Evolutionary conservation across 2,113 vertebrate genomes (phyloP).

Genomic region (Hippocampus mohnikei): DNA sequence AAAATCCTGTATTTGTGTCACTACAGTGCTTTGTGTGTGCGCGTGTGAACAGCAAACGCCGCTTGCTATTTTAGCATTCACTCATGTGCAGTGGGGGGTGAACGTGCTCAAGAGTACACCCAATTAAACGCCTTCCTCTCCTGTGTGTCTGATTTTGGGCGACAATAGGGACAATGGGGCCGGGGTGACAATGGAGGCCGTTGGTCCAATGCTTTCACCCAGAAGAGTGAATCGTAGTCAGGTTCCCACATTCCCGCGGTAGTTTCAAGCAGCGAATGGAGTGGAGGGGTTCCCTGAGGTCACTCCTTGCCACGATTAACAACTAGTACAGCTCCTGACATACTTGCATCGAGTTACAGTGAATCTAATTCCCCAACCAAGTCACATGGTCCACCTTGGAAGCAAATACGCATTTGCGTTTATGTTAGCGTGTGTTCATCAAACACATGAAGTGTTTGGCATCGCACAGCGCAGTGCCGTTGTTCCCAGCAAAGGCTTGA

Average conservation of each 20-base stretch:
- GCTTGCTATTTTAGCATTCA: constrained; percentile 48
- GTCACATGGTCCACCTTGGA: background rate
- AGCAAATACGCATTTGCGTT: background rate
- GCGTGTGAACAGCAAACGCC: constrained; percentile 33
- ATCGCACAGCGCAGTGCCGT: background rate
- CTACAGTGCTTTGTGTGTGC: constrained; percentile 57
- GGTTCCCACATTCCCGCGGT: constrained; percentile 64
- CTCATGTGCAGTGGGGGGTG: constrained; percentile 57
- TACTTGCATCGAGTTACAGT: background rate
- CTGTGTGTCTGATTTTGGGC: constrained; percentile 68
- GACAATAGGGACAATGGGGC: constrained; percentile 69
- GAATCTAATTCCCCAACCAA: background rate
- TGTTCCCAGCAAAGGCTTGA: background rate
- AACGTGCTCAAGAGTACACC: constrained; percentile 69
- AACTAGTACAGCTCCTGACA: background rate
- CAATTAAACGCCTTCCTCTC: constrained; percentile 73
- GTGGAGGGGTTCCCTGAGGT: constrained; percentile 13
- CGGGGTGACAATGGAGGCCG: constrained; percentile 59
- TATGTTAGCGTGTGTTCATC: background rate
- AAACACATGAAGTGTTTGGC: background rate
- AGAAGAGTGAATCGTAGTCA: constrained; percentile 60
- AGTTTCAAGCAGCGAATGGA: constrained; percentile 25
- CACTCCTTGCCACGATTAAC: background rate
- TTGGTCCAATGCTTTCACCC: constrained; percentile 64
- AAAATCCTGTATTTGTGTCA: constrained; percentile 40